A percentile compares a stretch with the other conserved stretches of the same genome.
Conservation (phyloP, 1,140 invertebrate genomes). For the Macrocentrus cingulum region DNA sequence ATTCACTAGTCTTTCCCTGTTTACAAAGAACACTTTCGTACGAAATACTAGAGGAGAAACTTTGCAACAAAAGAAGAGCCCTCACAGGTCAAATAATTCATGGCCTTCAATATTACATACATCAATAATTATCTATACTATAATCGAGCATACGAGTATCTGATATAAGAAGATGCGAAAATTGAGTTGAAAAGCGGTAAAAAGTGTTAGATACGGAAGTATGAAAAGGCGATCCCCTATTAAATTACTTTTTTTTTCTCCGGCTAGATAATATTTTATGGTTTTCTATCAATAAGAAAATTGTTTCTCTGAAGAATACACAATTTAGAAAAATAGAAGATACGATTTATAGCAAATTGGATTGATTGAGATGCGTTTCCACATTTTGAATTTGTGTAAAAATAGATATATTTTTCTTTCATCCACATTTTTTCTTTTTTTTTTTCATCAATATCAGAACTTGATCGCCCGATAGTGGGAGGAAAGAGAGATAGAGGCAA, state of each 20-base stretch:
- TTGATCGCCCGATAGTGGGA: not conserved
- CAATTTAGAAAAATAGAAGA: conserved; percentile 24
- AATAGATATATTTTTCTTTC: conserved; percentile 17
- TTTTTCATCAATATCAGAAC: not conserved
- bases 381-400: conserved; percentile 18
- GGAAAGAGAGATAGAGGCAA: conserved; percentile 5
- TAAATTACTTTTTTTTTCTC: not conserved
- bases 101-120: no score
- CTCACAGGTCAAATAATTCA: no score
- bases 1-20: no score
- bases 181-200: not conserved
- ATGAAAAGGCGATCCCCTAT: not conserved
- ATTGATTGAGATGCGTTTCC: conserved; percentile 11
- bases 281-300: not conserved
- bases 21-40: no score
- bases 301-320: not conserved
- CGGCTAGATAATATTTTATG: not conserved
- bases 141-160: conserved; percentile 8
- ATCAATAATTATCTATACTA: not conserved
- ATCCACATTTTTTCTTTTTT: not conserved
- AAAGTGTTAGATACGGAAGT: not conserved
- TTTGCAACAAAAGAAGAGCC: no score
- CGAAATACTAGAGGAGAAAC: no score
- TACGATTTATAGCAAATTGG: conserved; percentile 10
- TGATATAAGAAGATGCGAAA: not conserved